Conservation (phyloP, 2,888 invertebrate genomes). For the Corbicula japonica region DNA sequence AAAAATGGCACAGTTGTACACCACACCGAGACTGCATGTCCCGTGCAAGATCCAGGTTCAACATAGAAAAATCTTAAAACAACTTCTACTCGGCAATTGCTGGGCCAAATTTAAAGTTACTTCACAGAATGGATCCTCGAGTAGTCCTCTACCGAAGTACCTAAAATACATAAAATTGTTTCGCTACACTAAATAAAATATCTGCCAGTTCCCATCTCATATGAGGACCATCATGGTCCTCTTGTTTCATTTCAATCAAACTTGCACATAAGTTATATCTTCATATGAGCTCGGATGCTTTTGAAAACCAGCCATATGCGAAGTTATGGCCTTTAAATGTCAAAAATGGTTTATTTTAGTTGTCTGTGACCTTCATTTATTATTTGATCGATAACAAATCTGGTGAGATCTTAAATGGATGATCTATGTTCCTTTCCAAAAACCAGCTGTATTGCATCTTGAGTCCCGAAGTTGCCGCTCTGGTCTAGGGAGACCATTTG, state of each 20-base stretch:
- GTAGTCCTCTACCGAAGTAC: background rate
- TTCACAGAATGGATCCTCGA: background rate
- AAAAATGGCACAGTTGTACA: too few species aligned
- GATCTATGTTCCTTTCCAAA: too few species aligned
- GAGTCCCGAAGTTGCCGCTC: too few species aligned
- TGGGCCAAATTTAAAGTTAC: background rate
- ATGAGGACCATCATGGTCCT: background rate
- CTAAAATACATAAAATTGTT: slow-evolving; percentile 1
- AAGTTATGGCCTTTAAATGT: background rate
- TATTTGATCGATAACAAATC: too few species aligned
- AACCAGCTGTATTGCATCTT: too few species aligned
- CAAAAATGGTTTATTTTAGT: too few species aligned
- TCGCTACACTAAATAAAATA: background rate
- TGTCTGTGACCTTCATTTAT: too few species aligned
- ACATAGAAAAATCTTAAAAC: background rate
- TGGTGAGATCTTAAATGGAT: too few species aligned
- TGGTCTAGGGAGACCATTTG: too few species aligned
- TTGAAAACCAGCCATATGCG: background rate
- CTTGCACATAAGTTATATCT: background rate
- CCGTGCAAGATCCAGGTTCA: too few species aligned
- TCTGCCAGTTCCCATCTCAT: background rate
- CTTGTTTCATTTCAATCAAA: background rate
- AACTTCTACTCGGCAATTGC: too few species aligned
- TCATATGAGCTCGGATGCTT: background rate
- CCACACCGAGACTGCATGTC: too few species aligned